Conservation (phyloP, 2,113 vertebrate genomes). For the Gobiocypris rarus region DNA sequence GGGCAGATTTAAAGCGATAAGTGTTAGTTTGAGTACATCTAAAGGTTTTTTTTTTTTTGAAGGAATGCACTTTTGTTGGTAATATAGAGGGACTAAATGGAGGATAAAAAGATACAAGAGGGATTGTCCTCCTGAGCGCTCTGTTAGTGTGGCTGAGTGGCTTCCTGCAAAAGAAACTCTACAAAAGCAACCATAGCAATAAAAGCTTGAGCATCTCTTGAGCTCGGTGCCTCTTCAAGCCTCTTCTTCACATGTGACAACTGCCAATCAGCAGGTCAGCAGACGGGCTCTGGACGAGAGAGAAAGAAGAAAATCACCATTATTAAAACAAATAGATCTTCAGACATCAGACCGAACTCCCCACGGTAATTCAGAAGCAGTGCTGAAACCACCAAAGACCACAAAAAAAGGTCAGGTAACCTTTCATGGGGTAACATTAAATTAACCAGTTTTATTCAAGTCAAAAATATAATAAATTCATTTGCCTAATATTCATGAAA, state of each 20-base stretch:
- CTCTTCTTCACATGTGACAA: background rate
- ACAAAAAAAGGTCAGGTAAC: too few relatives aligned
- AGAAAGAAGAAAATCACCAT: background rate
- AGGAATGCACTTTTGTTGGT: constrained; percentile 9
- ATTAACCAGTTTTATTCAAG: background rate
- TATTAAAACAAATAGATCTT: background rate
- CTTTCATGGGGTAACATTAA: background rate
- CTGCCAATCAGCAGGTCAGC: background rate
- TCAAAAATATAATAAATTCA: background rate
- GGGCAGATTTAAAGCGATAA: background rate
- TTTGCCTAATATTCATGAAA: background rate
- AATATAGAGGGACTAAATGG: background rate
- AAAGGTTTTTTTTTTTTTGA: background rate
- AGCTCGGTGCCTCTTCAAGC: background rate
- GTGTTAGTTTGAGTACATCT: background rate
- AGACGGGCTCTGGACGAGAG: background rate
- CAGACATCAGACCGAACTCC: too few relatives aligned
- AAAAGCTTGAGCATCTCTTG: background rate
- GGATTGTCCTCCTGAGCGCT: background rate
- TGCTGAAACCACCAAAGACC: background rate
- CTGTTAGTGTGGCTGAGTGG: constrained; percentile 16
- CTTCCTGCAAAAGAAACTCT: background rate
- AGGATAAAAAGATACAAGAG: background rate
- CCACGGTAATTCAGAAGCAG: background rate
- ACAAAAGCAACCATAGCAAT: background rate